Evolutionary conservation across 2,797 vertebrate genomes (phyloP), one percentile per base, ranked within the genome.

Genomic region (Setipinna tenuifilis): DNA sequence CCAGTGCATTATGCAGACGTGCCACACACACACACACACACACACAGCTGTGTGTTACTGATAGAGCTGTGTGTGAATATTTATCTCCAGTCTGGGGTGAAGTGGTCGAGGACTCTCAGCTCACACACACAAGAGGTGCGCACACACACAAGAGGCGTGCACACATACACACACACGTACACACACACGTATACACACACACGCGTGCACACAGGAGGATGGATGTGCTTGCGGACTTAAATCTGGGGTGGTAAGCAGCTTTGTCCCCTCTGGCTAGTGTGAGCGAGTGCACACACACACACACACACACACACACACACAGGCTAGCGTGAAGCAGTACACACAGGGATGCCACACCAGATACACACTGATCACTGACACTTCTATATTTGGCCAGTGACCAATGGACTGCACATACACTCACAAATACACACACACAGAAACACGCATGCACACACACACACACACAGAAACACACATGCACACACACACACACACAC

Each of bases 181-280:
- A 54, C 50, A 54, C 50, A 54, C 19, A 3, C 82, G 28, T 57
- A 71, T 21, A 78, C 41, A 35, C 2, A 59, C 57, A 59, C 57
- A 59, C 57, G 19, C 57, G 19, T 16, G 23, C 61, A 62, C 61
- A 23, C 61, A 62, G 35, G 16, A 80, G 41, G 11, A 54, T 86
- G 65, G 81, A 86, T 83, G 84, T 81, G 85, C 46, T 78, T 54
- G 25, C 12, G 62, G 83, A 84, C 82, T 35, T 35, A 82, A 85
- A 78, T 85, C 81, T 58, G 82, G 81, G 57, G 62, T n/a, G 71
- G 59, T 75, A 89, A 88, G 84, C 61, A 61, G 82, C 83, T 83
- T 82, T 85, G 83, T 54, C 71, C 85, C 71, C 19, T 78, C 48
- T 83, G 25, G n/a, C 28, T 44, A 82, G 83, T 16, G 35, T 58